Conservation (phyloP, 2,113 vertebrate genomes). For the Equus quagga region DNA sequence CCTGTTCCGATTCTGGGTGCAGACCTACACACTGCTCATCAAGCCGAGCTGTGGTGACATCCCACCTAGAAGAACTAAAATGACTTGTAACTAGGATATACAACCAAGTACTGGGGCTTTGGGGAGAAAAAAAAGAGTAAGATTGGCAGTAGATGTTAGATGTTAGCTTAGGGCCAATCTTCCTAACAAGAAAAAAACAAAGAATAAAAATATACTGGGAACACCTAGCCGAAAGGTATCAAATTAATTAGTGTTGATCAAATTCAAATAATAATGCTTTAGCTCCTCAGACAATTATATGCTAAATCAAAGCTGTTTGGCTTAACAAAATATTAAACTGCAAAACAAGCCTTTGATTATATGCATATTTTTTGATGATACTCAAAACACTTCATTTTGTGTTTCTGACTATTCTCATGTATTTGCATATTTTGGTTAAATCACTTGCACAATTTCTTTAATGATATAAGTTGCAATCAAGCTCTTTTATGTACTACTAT, state of each 20-base stretch:
- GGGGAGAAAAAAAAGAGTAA: too few relatives aligned
- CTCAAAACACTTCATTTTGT: not conserved
- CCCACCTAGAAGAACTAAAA: too few relatives aligned
- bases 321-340: conserved; percentile 31
- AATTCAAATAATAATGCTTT: conserved; percentile 1
- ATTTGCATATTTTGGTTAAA: conserved; percentile 42
- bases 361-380: not conserved
- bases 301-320: not conserved
- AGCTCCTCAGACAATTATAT: not conserved
- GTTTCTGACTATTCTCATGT: not conserved
- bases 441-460: not conserved
- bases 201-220: not conserved
- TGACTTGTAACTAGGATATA: too few relatives aligned
- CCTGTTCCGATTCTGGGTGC: too few relatives aligned
- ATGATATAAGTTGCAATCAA: not conserved
- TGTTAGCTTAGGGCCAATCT: too few relatives aligned
- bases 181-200: too few relatives aligned
- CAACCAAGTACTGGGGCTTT: too few relatives aligned
- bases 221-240: not conserved
- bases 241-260: conserved; percentile 33
- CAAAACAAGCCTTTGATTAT: conserved; percentile 27
- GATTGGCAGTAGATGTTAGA: too few relatives aligned
- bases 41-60: too few relatives aligned
- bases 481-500: not conserved
- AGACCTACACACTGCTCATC: too few relatives aligned